phyloP scores from a whole-genome alignment of 2,113 vertebrate species.

The Clupea harengus region DNA sequence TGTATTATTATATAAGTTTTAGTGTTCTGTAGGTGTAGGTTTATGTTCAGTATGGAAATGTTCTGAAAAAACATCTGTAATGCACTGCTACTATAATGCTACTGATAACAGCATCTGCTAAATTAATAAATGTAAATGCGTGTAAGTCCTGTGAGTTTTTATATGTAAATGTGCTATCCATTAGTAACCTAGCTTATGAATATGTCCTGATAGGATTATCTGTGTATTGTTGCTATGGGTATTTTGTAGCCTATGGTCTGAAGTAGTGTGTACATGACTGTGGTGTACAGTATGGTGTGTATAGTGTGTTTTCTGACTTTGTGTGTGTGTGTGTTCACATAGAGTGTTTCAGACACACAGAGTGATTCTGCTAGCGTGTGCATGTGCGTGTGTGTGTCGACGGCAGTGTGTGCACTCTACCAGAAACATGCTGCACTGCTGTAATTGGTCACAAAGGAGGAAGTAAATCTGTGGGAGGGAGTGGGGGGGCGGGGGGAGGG shows the following conservation, averaged over 20 bases:
- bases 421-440: conserved; percentile 60
- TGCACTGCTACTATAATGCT: no score
- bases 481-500: conserved; percentile 50
- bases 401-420: conserved; percentile 53
- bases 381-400: conserved; percentile 31
- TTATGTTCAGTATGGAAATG: no score
- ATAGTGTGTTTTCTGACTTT: background rate
- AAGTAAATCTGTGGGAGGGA: conserved; percentile 67
- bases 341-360: background rate
- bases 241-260: no score
- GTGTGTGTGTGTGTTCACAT: no score
- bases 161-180: background rate
- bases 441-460: conserved; percentile 75
- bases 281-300: no score
- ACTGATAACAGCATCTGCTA: background rate
- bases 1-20: no score
- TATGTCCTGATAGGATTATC: background rate
- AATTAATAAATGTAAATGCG: background rate
- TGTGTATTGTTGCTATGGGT: background rate
- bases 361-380: background rate
- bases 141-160: background rate
- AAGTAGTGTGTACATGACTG: no score
- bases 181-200: background rate
- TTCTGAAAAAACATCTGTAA: no score
- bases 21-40: no score